Evolutionary conservation across 2,113 vertebrate genomes (phyloP), one percentile per base, ranked within the genome.

Genomic region (Oxyura jamaicensis): DNA sequence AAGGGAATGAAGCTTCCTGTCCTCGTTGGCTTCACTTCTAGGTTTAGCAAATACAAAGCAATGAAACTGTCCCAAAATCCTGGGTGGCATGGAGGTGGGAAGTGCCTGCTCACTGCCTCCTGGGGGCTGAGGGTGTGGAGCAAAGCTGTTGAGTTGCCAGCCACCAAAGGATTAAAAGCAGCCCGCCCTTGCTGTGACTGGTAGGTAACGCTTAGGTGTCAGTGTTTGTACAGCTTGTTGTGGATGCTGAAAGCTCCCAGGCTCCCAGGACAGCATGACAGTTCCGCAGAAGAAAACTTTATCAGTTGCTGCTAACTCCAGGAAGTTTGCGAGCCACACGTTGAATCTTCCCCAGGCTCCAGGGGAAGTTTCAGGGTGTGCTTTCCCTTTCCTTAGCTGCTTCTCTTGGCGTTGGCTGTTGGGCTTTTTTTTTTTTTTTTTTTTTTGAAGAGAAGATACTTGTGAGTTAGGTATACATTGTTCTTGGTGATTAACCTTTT

Each of bases 181-280:
- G 83, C 17, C 7, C 13, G 53, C 14, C 1, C 46, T 62, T 62
- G 5, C 0, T 11, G 50, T 1, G 3, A 3, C 20, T 44, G 55
- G n/a, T 8, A 20, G 63, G 41, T 69, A 31, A 7, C 9, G 0
- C 79, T 58, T 63, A 80, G 36, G 36, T 53, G 7, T 83, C 8
- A 0, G 42, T 29, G 42, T 75, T 88, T 2, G 2, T 42, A 9
- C 3, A 6, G 79, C 52, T 80, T 67, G 68, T 36, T 83, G 65
- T 26, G 44, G n/a, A 13, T 83, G 22, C 26, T 63, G 2, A 78
- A 81, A 90, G 59, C 35, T 36, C 35, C 6, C 22, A 4, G 59
- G 31, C 68, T 83, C n/a, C 33, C 0, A 3, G 60, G 62, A 39
- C 65, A 71, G n/a, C 2, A 3, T 88, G 68, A 74, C 25, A 50